These are phyloP conservation scores for Protonemura montana DNA, from an alignment of 2,888 invertebrate genomes.

Conservation along the genomic window DNA sequence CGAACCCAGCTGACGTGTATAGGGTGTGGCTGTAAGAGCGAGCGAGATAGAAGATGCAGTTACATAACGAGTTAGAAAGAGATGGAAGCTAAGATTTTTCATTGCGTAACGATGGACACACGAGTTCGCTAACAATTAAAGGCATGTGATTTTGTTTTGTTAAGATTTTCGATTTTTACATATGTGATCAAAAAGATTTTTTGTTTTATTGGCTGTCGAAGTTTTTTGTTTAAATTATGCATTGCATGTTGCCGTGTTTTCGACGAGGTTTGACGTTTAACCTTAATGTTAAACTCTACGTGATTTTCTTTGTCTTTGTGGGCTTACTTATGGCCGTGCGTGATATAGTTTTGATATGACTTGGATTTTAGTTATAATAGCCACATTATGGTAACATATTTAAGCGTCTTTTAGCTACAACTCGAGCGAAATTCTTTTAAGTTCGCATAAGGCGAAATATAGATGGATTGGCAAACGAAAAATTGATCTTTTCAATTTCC, in stretches of 20 bases:
- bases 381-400: too few relatives aligned
- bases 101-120: background rate
- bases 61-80: background rate
- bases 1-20: constrained; percentile 5
- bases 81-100: background rate
- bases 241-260: background rate
- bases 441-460: too few relatives aligned
- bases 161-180: background rate
- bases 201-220: background rate
- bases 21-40: constrained; percentile 7
- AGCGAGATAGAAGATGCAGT: background rate
- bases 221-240: background rate
- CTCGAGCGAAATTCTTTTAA: too few relatives aligned
- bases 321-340: too few relatives aligned
- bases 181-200: background rate
- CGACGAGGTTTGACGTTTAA: background rate
- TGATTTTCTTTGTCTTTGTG: background rate
- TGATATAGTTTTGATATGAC: too few relatives aligned
- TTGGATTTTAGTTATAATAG: too few relatives aligned
- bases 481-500: too few relatives aligned
- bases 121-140: background rate
- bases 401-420: too few relatives aligned
- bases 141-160: too few relatives aligned
- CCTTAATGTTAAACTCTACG: background rate
- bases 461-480: too few relatives aligned